Evolutionary conservation across 2,888 invertebrate genomes (phyloP), one percentile per base, ranked within the genome.

Genomic region (Halictus quadricinctus): DNA sequence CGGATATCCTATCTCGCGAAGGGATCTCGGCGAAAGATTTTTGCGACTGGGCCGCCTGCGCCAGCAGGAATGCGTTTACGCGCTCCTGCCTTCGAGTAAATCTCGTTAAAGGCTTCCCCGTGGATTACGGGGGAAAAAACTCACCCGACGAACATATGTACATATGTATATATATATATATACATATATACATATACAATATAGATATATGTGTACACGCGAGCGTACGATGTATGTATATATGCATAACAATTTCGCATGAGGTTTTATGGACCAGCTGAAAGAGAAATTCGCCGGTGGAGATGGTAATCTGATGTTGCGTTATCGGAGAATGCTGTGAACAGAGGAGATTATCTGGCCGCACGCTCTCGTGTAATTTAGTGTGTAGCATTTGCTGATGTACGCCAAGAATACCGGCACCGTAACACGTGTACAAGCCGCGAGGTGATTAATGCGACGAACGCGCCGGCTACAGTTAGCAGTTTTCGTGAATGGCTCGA

Each of bases 1-100:
- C 92, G 92, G 91, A 92, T 92, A 92, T 90, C 89, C 90, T 92
- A 92, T 93, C 93, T 92, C 90, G 91, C 91, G 91, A 91, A 92
- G 90, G 92, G 92, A 93, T 93, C 93, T 92, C 84, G 89, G 81
- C 85, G 85, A 70, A 58, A 86, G 87, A 85, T 87, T 87, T 88
- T 88, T 86, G 83, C 86, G 73, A 78, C 78, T 41, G 64, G 58
- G 83, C 83, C 83, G 85, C 86, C 87, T 83, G 88, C 84, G 77
- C 83, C 88, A 70, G 80, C 81, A 81, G 88, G 87, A 84, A 87
- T 88, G 88, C 88, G 88, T 88, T 88, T 88, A 88, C 88, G 86
- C 88, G 88, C 84, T 86, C 88, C 85, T 83, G 74, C 86, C 88
- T 86, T 80, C 86, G 82, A 83, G 86, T 84, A 88, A 86, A 84